Percentiles rank a stretch among this genome's conserved stretches.
phyloP scores from a whole-genome alignment of 2,797 vertebrate genomes.

The Anolis apletophallus region DNA sequence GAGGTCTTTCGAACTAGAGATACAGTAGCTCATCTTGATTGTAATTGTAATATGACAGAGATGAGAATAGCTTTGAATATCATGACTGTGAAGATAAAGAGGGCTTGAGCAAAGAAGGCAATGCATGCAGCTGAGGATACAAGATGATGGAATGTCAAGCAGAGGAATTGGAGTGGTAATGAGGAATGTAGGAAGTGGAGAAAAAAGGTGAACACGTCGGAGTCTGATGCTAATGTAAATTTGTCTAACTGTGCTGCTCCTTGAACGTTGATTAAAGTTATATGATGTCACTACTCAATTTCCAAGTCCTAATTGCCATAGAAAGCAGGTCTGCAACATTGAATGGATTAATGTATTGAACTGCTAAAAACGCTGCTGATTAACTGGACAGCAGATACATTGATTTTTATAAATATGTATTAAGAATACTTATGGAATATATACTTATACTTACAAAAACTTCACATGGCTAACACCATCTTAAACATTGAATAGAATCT shows the following conservation, averaged over 20 bases:
- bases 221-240: not conserved
- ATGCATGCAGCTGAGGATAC: not conserved
- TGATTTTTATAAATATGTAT: not conserved
- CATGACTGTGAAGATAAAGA: not conserved
- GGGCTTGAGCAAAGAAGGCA: not conserved
- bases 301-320: no score
- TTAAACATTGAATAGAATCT: not conserved
- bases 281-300: not conserved
- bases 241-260: not conserved
- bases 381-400: no score
- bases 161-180: not conserved
- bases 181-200: not conserved
- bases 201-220: not conserved
- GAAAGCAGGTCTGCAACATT: no score
- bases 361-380: no score
- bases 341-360: no score
- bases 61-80: not conserved
- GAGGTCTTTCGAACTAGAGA: not conserved
- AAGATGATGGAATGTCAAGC: not conserved
- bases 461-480: not conserved
- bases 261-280: not conserved
- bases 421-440: not conserved
- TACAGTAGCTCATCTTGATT: no score
- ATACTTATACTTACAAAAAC: not conserved
- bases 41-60: not conserved